phyloP scores from a whole-genome alignment of 1,140 invertebrate genomes.

The Neodiprion fabricii region DNA sequence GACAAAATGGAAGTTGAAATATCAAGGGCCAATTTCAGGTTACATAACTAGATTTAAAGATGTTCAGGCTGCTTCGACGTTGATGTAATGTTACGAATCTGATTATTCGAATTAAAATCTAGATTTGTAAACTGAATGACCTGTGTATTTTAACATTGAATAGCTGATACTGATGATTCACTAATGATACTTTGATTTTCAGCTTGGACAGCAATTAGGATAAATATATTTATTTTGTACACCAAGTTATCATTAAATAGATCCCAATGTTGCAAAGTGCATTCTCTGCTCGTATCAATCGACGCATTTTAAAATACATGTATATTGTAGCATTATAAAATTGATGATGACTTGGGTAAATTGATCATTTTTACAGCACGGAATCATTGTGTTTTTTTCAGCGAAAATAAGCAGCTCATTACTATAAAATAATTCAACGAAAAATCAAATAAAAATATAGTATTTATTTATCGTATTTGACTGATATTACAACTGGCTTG shows the following conservation, averaged over 20 bases:
- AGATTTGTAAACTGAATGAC: constrained; percentile 43
- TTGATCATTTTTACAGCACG: constrained; percentile 44
- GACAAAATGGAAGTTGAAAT: background rate
- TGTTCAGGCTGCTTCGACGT: background rate
- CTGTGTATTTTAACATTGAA: constrained; percentile 17
- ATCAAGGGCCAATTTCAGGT: constrained; percentile 33
- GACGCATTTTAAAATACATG: too few species aligned
- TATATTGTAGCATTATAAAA: background rate
- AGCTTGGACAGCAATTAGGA: constrained; percentile 46
- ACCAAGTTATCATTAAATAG: constrained; percentile 44
- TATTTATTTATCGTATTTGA: constrained; percentile 11
- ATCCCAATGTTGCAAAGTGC: background rate
- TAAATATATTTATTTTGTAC: constrained; percentile 36
- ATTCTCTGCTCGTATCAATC: background rate
- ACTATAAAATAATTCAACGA: constrained; percentile 31
- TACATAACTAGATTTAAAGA: constrained; percentile 34
- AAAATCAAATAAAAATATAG: constrained; percentile 32
- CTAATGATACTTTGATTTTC: constrained; percentile 50
- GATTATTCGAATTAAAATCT: constrained; percentile 1
- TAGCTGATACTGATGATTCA: constrained; percentile 33
- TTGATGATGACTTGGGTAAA: constrained; percentile 21
- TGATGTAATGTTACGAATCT: background rate
- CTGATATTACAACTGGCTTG: background rate
- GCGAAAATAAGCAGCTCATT: constrained; percentile 38
- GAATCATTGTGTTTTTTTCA: constrained; percentile 52